phyloP scores from a whole-genome alignment of 2,888 invertebrate genomes.

The Nasonovia ribisnigri region DNA sequence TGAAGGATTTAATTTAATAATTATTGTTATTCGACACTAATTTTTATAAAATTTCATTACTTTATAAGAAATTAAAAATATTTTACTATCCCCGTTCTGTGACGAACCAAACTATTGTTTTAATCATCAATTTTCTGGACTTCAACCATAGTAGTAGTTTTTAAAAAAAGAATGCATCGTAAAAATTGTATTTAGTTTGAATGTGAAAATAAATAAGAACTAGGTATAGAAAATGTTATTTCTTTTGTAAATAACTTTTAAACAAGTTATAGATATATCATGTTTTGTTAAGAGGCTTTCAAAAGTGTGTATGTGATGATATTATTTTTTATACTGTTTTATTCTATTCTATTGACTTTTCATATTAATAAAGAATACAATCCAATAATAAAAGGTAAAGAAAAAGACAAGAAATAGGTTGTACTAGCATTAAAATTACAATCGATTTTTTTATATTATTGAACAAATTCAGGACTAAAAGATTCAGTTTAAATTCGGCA shows the following conservation, averaged over 20 bases:
- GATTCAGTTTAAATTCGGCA: background rate
- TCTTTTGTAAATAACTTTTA: background rate
- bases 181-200: background rate
- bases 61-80: background rate
- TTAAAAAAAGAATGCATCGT: background rate
- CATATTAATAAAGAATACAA: constrained; percentile 11
- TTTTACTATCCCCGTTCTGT: background rate
- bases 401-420: background rate
- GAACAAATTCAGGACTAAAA: background rate
- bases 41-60: background rate
- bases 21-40: background rate
- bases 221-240: background rate
- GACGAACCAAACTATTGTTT: background rate
- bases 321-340: background rate
- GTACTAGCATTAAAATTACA: background rate
- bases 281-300: background rate
- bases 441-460: constrained; percentile 1
- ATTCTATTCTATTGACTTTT: background rate
- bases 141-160: background rate
- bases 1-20: background rate
- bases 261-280: background rate
- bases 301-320: background rate
- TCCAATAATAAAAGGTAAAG: background rate
- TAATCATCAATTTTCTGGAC: background rate
- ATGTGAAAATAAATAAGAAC: background rate